A percentile compares a stretch with the other conserved stretches of the same genome.
Evolutionary conservation across 2,113 vertebrate species (phyloP).

Genomic region (human): GRCh38 chr2:170891501-170892000

Average conservation of each 20-base stretch:
- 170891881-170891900: not conserved
- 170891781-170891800: slow-evolving; percentile 26
- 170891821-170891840: not conserved
- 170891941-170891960: not conserved
- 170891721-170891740: not conserved
- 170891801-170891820: not conserved
- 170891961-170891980: slow-evolving; percentile 3
- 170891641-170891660: not conserved
- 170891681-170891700: not conserved
- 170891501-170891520: not conserved
- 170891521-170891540: not conserved
- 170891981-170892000: not conserved
- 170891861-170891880: not conserved
- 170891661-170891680: not conserved
- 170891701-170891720: not conserved
- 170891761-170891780: not conserved
- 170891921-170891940: not conserved
- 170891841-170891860: not conserved
- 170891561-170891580: not conserved
- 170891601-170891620: not conserved
- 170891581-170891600: not conserved
- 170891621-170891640: not conserved
- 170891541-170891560: not conserved
- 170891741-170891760: not conserved
- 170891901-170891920: slow-evolving; percentile 24